phyloP scores from a whole-genome alignment of 2,888 invertebrate genomes.

The Chirona hameri region DNA sequence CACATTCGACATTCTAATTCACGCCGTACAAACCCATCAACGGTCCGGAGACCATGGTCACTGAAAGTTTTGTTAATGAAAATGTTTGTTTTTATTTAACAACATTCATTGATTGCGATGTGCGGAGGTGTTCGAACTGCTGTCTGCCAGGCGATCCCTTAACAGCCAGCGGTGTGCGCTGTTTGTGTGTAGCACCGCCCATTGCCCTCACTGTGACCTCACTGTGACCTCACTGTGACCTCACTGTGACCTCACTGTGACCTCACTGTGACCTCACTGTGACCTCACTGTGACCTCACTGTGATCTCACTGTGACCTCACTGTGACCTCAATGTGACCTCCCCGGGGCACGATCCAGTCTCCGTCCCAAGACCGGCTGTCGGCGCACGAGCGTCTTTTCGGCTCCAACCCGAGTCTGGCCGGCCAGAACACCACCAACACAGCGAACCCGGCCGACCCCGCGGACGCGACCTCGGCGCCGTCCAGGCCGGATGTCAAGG shows the following conservation, averaged over 20 bases:
- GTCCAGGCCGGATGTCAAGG: background rate
- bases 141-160: no score
- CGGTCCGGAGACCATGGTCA: no score
- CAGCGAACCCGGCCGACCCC: no score
- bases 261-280: conserved; percentile 30
- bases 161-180: background rate
- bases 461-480: background rate
- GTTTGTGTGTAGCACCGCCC: background rate
- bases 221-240: conserved; percentile 30
- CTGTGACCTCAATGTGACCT: conserved; percentile 30
- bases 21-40: no score
- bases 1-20: no score
- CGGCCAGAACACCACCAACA: background rate
- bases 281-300: conserved; percentile 31
- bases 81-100: no score
- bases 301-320: no score
- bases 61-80: no score
- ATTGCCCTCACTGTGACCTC: conserved; percentile 27
- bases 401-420: conserved; percentile 40
- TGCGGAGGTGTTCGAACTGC: no score
- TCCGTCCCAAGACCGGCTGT: conserved; percentile 39
- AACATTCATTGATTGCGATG: no score
- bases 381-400: conserved; percentile 47
- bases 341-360: conserved; percentile 34
- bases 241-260: conserved; percentile 29